Conservation (phyloP, 2,888 invertebrate genomes). For the Oxystoma pomonae region DNA sequence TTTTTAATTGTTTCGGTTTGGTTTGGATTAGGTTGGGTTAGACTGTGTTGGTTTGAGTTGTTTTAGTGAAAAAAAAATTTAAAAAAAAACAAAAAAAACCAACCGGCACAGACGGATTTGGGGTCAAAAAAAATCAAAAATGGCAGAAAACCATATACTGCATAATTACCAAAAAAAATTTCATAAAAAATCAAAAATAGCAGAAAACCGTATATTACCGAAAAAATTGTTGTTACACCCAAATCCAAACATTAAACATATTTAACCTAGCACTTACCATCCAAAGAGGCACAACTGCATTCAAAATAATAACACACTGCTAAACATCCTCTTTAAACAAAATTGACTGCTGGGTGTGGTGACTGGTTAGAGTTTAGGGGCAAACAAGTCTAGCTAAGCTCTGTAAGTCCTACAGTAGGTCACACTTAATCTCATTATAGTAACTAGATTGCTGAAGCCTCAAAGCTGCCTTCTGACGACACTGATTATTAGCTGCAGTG, state of each 20-base stretch:
- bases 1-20: too few relatives aligned
- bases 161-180: too few relatives aligned
- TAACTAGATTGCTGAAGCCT: constrained; percentile 73
- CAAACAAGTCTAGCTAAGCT: constrained; percentile 51
- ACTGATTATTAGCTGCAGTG: background rate
- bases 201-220: too few relatives aligned
- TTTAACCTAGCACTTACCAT: background rate
- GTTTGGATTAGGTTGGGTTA: too few relatives aligned
- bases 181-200: too few relatives aligned
- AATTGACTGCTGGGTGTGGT: background rate
- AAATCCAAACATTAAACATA: too few relatives aligned
- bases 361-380: constrained; percentile 36
- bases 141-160: background rate
- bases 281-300: background rate
- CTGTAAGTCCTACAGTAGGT: constrained; percentile 26
- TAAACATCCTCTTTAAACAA: background rate
- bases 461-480: constrained; percentile 32
- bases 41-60: too few relatives aligned
- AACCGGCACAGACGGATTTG: background rate
- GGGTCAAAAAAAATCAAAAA: background rate
- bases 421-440: constrained; percentile 64
- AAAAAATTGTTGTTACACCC: too few relatives aligned
- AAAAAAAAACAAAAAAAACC: too few relatives aligned
- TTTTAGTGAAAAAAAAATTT: too few relatives aligned
- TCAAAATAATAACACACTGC: background rate